Base-by-base conservation (phyloP, 2,888 invertebrate genomes). In the Siphonodentalium dalli region DNA sequence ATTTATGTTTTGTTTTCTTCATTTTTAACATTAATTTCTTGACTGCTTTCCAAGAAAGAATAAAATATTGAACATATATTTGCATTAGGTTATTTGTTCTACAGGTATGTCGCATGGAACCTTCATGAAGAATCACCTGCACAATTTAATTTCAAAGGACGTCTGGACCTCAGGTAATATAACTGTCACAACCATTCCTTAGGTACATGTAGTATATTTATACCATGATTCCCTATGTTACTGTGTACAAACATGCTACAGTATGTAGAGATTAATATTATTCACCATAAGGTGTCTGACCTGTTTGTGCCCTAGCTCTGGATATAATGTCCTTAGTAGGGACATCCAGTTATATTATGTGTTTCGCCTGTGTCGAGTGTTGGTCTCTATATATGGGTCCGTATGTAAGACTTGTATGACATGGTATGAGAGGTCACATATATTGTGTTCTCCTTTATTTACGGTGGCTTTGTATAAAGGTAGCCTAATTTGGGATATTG, bases 41-140 rank as follows among this genome's bases (percentile, higher is more conserved):
- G 11, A 40, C 3, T 20, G 13, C 27, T 8, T 40, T 9, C 13
- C 11, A 15, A n/a, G 15, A 29, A 5, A 21, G 20, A 21, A 18
- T n/a, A n/a, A 20, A 21, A 21, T 45, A n/a, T 15, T n/a, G 37
- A 8, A 8, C 37, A 13, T 13, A n/a, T 37, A 8, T 8, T 37
- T 37, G n/a, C 11, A 26, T 29, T 5, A 38, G 3, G 20, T 37
- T 29, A 40, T 24, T 41, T 33, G 28, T 37, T 13, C 63, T 63
- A 31, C 56, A 80, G 79, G 5, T 80, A 80, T 63, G 77, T 78
- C 8, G 68, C 80, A 0, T 80, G 80, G 80, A 80, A 80, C 47
- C 52, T 71, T 1, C 80, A 80, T 59, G 80, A 80, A 52, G 73
- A 71, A 20, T 48, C 62, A 5, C 72, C 66, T 6, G 77, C 74